Base-by-base conservation (phyloP, 2,113 vertebrate species). In the Gnathonemus echidnorhynchus region DNA sequence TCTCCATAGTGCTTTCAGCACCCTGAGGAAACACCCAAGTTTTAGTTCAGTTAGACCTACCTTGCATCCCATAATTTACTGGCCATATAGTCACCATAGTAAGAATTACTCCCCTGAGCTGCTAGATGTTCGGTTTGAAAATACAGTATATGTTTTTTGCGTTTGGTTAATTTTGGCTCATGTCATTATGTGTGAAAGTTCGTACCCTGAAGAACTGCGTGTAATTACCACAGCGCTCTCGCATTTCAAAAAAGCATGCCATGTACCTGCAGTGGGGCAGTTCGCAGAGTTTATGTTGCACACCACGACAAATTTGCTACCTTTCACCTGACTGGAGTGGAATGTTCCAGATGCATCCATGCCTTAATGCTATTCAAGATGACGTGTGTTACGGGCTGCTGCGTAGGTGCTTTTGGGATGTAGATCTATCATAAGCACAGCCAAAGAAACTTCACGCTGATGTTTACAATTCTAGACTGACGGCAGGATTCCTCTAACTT, bases 11-110 rank as follows among this genome's bases (percentile, higher is more conserved):
- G 62, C 48, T 45, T 87, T 45, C 66, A 35, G 86, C 66, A 45
- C 45, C 50, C 11, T 88, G 24, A 88, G 56, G 90, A 90, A 90
- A 80, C 66, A 46, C 48, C 35, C 90, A 88, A 84, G 48, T 52
- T 90, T 80, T 89, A 83, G 56, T 88, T 88, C 89, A 90, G 85
- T 91, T 80, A 92, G 50, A 89, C 84, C 31, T 89, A 19, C 91
- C 91, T 91, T 89, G 90, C 90, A 91, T 92, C 86, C 77, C 35
- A 8, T 91, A 90, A 89, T 91, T 91, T 91, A 90, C 84, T 91
- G 53, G 80, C 90, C 93, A 93, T 92, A 92, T 93, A 91, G 48
- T 92, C 87, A 46, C 87, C 15, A 46, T 58, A 15, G 66, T 39
- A 77, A 80, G 86, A 89, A 84, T 86, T 49, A 88, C 52, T 80